Evolutionary conservation across 2,888 invertebrate species (phyloP).

Genomic region (Aethes cnicana): DNA sequence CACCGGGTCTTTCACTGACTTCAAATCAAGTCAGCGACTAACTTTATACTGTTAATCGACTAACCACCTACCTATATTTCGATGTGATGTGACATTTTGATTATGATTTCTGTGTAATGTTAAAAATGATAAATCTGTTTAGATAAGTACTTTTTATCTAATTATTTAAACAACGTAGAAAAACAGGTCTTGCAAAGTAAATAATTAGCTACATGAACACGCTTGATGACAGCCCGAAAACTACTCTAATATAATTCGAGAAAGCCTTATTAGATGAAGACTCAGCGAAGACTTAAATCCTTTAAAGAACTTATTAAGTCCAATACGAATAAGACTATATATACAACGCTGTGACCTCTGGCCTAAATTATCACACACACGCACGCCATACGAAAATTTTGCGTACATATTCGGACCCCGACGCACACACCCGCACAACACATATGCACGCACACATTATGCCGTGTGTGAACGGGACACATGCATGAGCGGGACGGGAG

Average conservation of each 20-base stretch:
- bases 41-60: too few species aligned
- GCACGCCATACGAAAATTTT: conserved; percentile 60
- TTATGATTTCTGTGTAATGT: too few species aligned
- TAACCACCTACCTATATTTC: too few species aligned
- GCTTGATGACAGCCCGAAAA: too few species aligned
- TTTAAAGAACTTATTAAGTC: conserved; percentile 14
- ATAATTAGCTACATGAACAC: too few species aligned
- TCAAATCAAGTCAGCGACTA: too few species aligned
- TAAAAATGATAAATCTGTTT: too few species aligned
- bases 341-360: conserved; percentile 37
- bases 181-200: too few species aligned
- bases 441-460: conserved; percentile 54
- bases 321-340: conserved; percentile 21
- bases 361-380: conserved; percentile 35
- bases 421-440: conserved; percentile 58
- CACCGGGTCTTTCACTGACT: too few species aligned
- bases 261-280: not conserved
- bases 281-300: conserved; percentile 12
- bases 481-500: conserved; percentile 53
- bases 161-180: too few species aligned
- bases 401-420: conserved; percentile 71
- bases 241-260: not conserved
- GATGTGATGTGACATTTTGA: too few species aligned
- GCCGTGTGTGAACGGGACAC: conserved; percentile 70
- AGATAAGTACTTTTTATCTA: too few species aligned